These are phyloP conservation scores for Zeugodacus cucurbitae DNA, from an alignment of 1,140 invertebrate genomes.

Conservation along the genomic window DNA sequence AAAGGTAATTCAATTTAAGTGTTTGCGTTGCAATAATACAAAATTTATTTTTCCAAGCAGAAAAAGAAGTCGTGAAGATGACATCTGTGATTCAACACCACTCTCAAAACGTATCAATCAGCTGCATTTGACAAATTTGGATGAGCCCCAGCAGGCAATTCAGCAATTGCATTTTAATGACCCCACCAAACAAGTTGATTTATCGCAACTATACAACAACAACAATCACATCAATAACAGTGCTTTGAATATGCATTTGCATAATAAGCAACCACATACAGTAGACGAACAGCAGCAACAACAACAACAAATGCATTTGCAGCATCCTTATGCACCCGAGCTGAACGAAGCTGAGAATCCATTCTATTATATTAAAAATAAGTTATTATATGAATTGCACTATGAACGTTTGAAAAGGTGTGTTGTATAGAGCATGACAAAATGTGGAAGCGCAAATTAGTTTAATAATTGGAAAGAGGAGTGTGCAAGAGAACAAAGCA, in stretches of 20 bases:
- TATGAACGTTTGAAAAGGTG: constrained; percentile 57
- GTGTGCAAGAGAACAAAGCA: not conserved
- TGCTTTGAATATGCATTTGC: not conserved
- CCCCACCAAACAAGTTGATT: constrained; percentile 27
- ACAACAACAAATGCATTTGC: constrained; percentile 30
- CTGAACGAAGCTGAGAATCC: constrained; percentile 58
- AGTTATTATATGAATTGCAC: constrained; percentile 62
- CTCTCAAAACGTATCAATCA: constrained; percentile 64
- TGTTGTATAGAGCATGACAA: constrained; percentile 32
- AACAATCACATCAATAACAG: not conserved
- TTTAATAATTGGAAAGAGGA: not conserved
- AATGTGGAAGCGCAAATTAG: not conserved
- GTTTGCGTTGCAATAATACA: not conserved
- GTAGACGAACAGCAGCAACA: constrained; percentile 7
- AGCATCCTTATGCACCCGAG: constrained; percentile 55
- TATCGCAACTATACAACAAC: not conserved
- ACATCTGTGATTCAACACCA: constrained; percentile 60
- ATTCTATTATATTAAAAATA: constrained; percentile 63
- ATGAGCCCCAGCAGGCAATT: constrained; percentile 48
- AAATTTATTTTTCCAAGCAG: constrained; percentile 42
- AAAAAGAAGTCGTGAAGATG: constrained; percentile 63
- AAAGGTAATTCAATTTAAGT: constrained; percentile 18
- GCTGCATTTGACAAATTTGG: constrained; percentile 57
- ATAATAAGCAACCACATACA: not conserved
- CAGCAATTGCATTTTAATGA: constrained; percentile 35